Conservation (phyloP, 2,888 invertebrate genomes). For the Agrochola circellaris region DNA sequence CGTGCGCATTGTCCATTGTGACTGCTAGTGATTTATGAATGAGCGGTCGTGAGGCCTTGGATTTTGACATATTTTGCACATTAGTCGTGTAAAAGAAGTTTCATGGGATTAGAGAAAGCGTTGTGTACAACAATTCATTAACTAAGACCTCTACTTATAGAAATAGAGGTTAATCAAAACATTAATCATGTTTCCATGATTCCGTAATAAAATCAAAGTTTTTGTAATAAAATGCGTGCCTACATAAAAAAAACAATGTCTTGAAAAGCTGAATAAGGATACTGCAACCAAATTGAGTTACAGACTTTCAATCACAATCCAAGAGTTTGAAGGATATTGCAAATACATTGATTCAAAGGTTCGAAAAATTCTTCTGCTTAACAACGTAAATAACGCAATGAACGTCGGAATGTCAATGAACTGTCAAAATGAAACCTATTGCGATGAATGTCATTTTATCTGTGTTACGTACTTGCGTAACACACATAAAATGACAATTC, state of each 20-base stretch:
- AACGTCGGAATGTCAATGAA: too few species aligned
- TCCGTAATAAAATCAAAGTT: neutral
- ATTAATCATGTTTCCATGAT: neutral
- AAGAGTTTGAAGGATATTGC: too few species aligned
- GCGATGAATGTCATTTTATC: too few species aligned
- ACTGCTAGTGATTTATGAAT: constrained; percentile 40
- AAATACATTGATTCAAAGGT: too few species aligned
- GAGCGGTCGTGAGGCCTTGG: neutral
- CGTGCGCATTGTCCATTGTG: constrained; percentile 32
- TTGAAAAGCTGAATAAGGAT: neutral
- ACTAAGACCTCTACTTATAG: neutral
- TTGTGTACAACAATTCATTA: neutral
- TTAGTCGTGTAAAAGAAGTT: constrained; percentile 20
- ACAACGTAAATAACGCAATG: too few species aligned
- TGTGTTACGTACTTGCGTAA: too few species aligned
- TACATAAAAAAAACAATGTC: neutral
- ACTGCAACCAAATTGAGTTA: too few species aligned
- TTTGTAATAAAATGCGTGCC: neutral
- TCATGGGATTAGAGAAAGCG: neutral
- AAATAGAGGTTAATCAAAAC: neutral
- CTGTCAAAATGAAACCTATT: too few species aligned
- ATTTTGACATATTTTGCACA: constrained; percentile 32
- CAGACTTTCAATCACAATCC: too few species aligned
- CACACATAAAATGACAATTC: too few species aligned
- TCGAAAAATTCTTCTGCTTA: too few species aligned